Percentiles rank a stretch among this genome's conserved stretches.
Conservation (phyloP, 2,113 vertebrate species). For the Python bivittatus region DNA sequence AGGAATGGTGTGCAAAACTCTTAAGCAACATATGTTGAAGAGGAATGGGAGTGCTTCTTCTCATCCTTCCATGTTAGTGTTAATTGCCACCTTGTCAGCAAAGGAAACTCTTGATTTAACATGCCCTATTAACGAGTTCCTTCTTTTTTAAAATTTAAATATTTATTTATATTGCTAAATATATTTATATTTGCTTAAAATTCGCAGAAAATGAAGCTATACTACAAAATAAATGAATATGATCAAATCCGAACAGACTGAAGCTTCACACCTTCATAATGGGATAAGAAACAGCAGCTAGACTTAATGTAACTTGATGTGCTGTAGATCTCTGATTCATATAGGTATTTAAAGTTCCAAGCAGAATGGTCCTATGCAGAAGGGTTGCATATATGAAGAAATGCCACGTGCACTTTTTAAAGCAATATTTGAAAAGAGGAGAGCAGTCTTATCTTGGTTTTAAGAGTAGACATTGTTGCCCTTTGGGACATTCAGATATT, state of each 20-base stretch:
- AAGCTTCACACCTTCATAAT: slow-evolving; percentile 68
- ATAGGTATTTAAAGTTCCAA: slow-evolving; percentile 77
- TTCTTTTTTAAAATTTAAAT: neutral
- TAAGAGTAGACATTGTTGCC: slow-evolving; percentile 59
- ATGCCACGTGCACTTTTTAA: slow-evolving; percentile 63
- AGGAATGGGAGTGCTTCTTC: neutral
- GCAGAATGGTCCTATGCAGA: slow-evolving; percentile 79
- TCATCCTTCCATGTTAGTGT: neutral
- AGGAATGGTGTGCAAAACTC: neutral
- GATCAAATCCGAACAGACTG: slow-evolving; percentile 63
- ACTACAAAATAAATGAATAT: slow-evolving; percentile 68
- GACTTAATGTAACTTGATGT: slow-evolving; percentile 71
- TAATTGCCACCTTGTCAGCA: neutral
- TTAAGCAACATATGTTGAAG: neutral
- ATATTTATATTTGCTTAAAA: neutral
- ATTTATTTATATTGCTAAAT: neutral
- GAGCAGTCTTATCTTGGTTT: slow-evolving; percentile 63
- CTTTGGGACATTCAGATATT: slow-evolving; percentile 54
- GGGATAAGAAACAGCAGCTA: slow-evolving; percentile 71
- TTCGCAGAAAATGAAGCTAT: slow-evolving; percentile 57
- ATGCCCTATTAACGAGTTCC: slow-evolving; percentile 24
- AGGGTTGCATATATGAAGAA: slow-evolving; percentile 76
- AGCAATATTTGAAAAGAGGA: slow-evolving; percentile 64
- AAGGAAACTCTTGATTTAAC: neutral
- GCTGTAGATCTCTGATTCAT: slow-evolving; percentile 74